Evolutionary conservation across 2,113 vertebrate genomes (phyloP), one percentile per base, ranked within the genome.

Genomic region (Burhinus bistriatus): DNA sequence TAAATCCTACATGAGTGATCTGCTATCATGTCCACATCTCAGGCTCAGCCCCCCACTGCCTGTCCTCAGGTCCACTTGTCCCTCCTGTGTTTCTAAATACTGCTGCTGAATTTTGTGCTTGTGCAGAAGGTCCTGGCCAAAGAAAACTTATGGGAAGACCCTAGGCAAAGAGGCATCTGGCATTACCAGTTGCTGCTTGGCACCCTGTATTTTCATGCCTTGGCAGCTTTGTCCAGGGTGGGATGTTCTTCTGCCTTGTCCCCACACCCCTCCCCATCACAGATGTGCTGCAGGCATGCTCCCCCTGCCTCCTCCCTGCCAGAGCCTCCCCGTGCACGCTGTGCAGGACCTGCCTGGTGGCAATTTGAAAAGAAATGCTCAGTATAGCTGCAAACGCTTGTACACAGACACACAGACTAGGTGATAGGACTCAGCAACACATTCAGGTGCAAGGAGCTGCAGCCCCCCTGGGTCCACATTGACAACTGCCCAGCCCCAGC

Each of bases 151-250:
- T 47, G 18, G 20, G 49, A 72, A 55, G 66, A 57, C 23, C 5
- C 3, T n/a, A 25, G 29, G 49, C 49, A 72, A 57, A 72, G 42
- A 49, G 30, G 26, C n/a, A 49, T 7, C 16, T 30, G 12, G 25
- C 4, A 2, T 65, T 57, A 72, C 15, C 23, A 11, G 23, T n/a
- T 1, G 7, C 23, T 55, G n/a, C 0, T 3, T 20, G 49, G 68
- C 29, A 88, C 8, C 18, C 34, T 0, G 1, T 80, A 65, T 49
- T 40, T 34, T 68, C n/a, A 32, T 42, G 30, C 38, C 49, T 80
- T 55, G 47, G 15, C 51, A 64, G 51, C 68, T 65, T 81, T 72
- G 68, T 26, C 18, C 45, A 54, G 30, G 36, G 29, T 1, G 4
- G 32, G 38, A 27, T 64, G 15, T 45, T 59, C 21, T 73, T 27